Conservation (phyloP, 2,797 vertebrate genomes). For the Catamblyrhynchus diadema region DNA sequence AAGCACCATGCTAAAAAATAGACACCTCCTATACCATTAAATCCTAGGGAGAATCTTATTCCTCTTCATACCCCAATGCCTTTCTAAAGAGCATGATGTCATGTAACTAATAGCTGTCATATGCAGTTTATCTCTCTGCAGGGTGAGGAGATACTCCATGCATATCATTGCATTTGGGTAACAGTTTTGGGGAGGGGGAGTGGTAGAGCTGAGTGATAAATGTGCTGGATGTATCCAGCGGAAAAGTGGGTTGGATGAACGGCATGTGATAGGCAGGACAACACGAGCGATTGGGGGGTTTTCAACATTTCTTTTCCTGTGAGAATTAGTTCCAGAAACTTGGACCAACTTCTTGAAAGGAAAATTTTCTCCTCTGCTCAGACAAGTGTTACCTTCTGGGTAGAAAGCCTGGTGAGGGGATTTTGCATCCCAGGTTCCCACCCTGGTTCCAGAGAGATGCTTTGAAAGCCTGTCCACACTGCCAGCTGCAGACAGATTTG, state of each 20-base stretch:
- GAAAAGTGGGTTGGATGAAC: not conserved
- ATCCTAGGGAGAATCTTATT: not conserved
- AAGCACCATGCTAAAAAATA: not conserved
- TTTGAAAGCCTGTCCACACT: conserved; percentile 48
- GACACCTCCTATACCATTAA: not conserved
- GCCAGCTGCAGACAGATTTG: conserved; percentile 48
- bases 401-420: conserved; percentile 11
- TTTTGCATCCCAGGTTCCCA: conserved; percentile 29
- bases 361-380: conserved; percentile 16
- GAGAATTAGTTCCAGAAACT: conserved; percentile 57
- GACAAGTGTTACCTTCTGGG: conserved; percentile 27
- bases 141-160: not conserved
- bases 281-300: rapidly evolving
- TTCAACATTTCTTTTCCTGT: conserved; percentile 26
- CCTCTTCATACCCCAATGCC: not conserved
- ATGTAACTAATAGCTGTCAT: not conserved
- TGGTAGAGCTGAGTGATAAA: not conserved
- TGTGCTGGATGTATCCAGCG: not conserved
- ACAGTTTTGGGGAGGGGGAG: not conserved
- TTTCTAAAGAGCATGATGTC: not conserved
- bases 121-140: not conserved
- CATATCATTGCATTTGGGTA: not conserved
- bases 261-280: not conserved
- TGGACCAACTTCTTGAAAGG: not conserved
- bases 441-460: not conserved